Percentiles rank a stretch among this genome's conserved stretches.
These are phyloP conservation scores for Hirtodrosophila cameraria DNA, from an alignment of 2,888 invertebrate species.

Conservation along the genomic window DNA sequence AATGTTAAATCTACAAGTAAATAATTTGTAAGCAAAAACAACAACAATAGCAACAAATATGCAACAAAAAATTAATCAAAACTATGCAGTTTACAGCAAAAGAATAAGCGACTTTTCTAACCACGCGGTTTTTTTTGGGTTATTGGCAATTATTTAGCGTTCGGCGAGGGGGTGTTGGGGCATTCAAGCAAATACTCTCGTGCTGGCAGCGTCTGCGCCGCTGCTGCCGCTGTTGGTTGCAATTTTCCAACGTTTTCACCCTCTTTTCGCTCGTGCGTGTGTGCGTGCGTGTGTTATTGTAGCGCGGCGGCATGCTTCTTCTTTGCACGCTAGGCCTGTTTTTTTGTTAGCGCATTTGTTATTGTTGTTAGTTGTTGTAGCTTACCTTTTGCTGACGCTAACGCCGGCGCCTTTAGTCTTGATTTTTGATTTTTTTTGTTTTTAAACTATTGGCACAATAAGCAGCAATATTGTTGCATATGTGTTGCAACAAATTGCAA, in stretches of 20 bases:
- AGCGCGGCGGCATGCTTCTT: constrained; percentile 52
- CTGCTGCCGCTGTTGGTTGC: constrained; percentile 26
- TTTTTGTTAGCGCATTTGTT: constrained; percentile 29
- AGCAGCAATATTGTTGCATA: background rate
- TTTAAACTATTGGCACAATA: background rate
- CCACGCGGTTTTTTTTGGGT: constrained; percentile 54
- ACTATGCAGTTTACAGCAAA: too few species aligned
- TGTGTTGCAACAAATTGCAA: constrained; percentile 25
- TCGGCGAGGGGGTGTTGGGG: constrained; percentile 1
- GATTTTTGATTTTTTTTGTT: background rate
- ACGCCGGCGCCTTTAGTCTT: constrained; percentile 9
- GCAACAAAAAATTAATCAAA: constrained; percentile 24
- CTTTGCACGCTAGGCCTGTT: constrained; percentile 3
- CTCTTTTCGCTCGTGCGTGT: too few species aligned
- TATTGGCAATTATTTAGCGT: constrained; percentile 38
- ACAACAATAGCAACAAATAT: background rate
- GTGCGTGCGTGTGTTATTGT: constrained; percentile 46
- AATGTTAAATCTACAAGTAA: constrained; percentile 22
- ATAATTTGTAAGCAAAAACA: background rate
- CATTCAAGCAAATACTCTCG: constrained; percentile 20
- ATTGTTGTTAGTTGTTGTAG: constrained; percentile 8
- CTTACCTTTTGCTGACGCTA: constrained; percentile 33
- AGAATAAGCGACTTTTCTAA: too few species aligned
- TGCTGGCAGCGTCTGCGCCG: constrained; percentile 49
- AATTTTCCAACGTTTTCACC: constrained; percentile 40